Percentiles rank a stretch among this genome's conserved stretches.
Conservation (phyloP, 2,113 vertebrate genomes). For the Cyphomyrus plagiostoma region DNA sequence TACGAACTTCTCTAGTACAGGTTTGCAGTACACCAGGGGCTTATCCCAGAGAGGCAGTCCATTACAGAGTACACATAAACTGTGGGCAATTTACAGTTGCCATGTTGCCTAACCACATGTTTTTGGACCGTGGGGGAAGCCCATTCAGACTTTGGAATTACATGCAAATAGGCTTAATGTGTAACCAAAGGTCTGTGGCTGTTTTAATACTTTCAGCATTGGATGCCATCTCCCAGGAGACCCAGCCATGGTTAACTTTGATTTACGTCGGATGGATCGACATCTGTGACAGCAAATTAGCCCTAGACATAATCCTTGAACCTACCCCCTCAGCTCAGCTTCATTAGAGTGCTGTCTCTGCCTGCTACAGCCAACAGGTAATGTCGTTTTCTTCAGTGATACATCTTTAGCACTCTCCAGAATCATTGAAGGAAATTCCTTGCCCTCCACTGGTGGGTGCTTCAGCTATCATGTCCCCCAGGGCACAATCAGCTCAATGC, state of each 20-base stretch:
- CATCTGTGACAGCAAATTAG: neutral
- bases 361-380: neutral
- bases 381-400: neutral
- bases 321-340: neutral
- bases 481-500: neutral
- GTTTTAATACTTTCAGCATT: neutral
- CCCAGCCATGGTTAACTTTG: neutral
- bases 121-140: neutral
- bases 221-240: neutral
- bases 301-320: neutral
- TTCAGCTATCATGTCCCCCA: neutral
- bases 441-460: neutral
- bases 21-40: neutral
- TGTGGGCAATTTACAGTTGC: neutral
- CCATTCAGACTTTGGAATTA: neutral
- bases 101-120: neutral
- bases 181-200: neutral
- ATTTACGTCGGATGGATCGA: neutral
- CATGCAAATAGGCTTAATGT: neutral
- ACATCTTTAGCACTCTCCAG: neutral
- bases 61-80: neutral
- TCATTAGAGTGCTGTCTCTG: neutral
- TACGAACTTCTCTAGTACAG: neutral
- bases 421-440: neutral
- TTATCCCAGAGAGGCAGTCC: neutral